Evolutionary conservation across 2,888 invertebrate genomes (phyloP).

Genomic region (Nomada hirtipes): DNA sequence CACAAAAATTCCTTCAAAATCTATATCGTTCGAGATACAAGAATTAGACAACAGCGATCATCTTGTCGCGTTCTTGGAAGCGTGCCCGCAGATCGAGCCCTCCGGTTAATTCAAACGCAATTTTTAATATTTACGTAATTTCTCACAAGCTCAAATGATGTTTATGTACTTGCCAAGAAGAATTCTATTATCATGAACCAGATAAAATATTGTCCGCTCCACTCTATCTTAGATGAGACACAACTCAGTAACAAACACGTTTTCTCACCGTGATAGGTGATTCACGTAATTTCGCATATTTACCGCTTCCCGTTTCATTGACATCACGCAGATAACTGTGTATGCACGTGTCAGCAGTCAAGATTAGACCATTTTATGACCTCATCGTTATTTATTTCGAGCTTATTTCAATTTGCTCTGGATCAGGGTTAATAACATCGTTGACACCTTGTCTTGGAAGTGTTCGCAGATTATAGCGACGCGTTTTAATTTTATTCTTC

Average conservation of each 20-base stretch:
- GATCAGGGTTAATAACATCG: constrained; percentile 60
- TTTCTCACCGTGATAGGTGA: neutral
- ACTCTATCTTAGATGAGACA: neutral
- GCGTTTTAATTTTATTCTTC: constrained; percentile 4
- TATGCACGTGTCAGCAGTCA: constrained; percentile 22
- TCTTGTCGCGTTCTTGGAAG: neutral
- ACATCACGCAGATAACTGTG: constrained; percentile 5
- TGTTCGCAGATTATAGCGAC: constrained; percentile 2
- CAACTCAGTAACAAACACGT: neutral
- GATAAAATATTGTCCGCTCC: neutral
- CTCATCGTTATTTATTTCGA: constrained; percentile 53
- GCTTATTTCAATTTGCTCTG: constrained; percentile 25
- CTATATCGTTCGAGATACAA: too few relatives aligned
- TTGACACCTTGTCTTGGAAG: constrained; percentile 33
- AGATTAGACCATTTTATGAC: constrained; percentile 45
- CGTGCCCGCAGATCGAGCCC: neutral
- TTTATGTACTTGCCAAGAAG: neutral
- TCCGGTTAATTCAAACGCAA: neutral
- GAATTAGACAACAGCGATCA: neutral
- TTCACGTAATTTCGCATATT: constrained; percentile 26
- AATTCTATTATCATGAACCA: neutral
- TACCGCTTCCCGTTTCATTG: constrained; percentile 19
- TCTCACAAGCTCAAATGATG: neutral
- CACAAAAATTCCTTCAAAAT: too few relatives aligned
- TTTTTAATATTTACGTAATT: neutral